Evolutionary conservation across 2,797 vertebrate species (phyloP).

Genomic region (Sphenodon punctatus): DNA sequence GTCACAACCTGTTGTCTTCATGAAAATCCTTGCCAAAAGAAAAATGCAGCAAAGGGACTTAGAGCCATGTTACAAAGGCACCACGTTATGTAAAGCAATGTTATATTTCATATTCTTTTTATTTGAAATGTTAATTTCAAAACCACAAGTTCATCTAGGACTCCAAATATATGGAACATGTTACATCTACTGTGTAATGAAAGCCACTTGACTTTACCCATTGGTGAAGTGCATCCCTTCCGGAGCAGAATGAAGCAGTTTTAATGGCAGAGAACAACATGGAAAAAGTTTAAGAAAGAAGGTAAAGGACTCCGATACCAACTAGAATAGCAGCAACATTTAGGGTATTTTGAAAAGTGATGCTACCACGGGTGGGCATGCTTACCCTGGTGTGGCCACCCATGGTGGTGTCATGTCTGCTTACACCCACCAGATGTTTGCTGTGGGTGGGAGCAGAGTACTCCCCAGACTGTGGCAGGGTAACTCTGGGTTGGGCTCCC

Average conservation of each 20-base stretch:
- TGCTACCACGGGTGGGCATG: too few species aligned
- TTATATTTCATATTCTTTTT: not conserved
- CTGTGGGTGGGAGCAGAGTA: too few species aligned
- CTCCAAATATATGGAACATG: not conserved
- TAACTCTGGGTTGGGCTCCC: too few species aligned
- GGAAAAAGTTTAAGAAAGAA: not conserved
- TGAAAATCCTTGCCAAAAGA: not conserved
- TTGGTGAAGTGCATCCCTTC: not conserved
- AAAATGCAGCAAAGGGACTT: accelerated
- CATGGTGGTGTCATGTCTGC: too few species aligned
- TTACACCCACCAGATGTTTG: too few species aligned
- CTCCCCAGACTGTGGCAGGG: too few species aligned
- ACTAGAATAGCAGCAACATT: not conserved
- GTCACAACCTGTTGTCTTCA: not conserved
- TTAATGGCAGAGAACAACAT: not conserved
- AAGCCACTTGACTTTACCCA: not conserved
- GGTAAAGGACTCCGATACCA: not conserved
- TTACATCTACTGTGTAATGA: not conserved
- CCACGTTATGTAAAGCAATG: not conserved
- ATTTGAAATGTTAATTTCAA: not conserved
- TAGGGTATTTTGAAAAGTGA: too few species aligned
- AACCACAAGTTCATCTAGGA: not conserved
- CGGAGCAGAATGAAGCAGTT: not conserved
- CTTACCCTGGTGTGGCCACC: too few species aligned
- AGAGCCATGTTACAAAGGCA: not conserved